Evolutionary conservation across 2,113 vertebrate species (phyloP).

Genomic region (Neolamprologus cancellatus): DNA sequence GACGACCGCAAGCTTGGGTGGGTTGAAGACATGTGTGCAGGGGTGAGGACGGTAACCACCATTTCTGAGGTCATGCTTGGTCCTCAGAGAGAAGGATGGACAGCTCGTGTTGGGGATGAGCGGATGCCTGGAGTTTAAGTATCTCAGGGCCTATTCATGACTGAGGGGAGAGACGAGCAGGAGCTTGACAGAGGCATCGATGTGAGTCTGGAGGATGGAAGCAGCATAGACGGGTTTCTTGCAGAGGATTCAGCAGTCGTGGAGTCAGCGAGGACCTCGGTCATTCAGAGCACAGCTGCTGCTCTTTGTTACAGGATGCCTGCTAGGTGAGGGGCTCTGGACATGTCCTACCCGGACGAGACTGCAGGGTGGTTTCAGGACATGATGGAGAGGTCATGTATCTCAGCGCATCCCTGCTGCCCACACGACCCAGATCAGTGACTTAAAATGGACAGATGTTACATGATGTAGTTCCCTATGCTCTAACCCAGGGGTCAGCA

Average conservation of each 20-base stretch:
- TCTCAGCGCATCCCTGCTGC: background rate
- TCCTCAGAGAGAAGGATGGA: background rate
- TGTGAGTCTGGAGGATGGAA: background rate
- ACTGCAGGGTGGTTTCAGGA: background rate
- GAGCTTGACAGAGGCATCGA: background rate
- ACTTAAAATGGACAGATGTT: background rate
- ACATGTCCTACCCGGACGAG: rapidly evolving
- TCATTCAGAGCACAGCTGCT: background rate
- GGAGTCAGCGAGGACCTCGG: background rate
- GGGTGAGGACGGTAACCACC: background rate
- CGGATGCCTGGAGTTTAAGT: background rate
- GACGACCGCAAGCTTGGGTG: background rate
- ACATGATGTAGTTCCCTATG: background rate
- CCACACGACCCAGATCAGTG: background rate
- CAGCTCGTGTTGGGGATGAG: background rate
- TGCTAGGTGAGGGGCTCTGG: background rate
- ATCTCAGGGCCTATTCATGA: rapidly evolving
- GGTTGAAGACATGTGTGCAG: background rate
- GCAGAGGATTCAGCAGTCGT: background rate
- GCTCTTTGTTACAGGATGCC: background rate
- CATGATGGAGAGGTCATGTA: rapidly evolving
- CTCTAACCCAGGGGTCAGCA: background rate
- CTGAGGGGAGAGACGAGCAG: background rate
- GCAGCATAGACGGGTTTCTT: background rate
- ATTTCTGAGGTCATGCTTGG: background rate